Percentiles rank a stretch among this genome's conserved stretches.
Conservation (phyloP, 1,140 invertebrate genomes). For the Helicoverpa zea region DNA sequence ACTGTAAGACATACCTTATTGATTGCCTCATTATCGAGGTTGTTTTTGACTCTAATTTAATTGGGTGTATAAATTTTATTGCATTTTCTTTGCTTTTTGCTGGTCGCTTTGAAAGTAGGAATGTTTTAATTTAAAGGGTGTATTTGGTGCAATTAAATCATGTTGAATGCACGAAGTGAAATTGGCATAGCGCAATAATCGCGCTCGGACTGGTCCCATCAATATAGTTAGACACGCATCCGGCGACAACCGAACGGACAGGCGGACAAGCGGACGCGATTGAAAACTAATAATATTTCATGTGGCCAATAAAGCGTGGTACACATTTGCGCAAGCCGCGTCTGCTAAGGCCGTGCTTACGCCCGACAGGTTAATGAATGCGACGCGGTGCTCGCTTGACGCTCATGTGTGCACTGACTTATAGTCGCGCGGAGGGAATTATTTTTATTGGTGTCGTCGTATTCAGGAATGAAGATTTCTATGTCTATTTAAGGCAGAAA, state of each 20-base stretch:
- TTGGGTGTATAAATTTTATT: constrained; percentile 72
- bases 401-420: constrained; percentile 11
- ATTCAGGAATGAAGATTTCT: constrained; percentile 45
- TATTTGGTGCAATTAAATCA: constrained; percentile 71
- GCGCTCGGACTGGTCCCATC: constrained; percentile 66
- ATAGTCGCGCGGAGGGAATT: constrained; percentile 15
- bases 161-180: constrained; percentile 67
- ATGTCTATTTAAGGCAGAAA: constrained; percentile 37
- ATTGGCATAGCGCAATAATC: constrained; percentile 63
- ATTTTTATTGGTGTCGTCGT: constrained; percentile 42
- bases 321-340: constrained; percentile 62
- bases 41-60: constrained; percentile 72
- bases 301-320: constrained; percentile 56
- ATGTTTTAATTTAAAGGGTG: constrained; percentile 64
- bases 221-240: constrained; percentile 73
- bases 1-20: constrained; percentile 62
- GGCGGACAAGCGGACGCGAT: constrained; percentile 66
- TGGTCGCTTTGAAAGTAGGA: constrained; percentile 59
- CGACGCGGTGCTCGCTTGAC: constrained; percentile 40
- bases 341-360: constrained; percentile 47
- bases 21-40: constrained; percentile 68
- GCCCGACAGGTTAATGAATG: constrained; percentile 53
- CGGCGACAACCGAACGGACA: constrained; percentile 66
- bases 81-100: constrained; percentile 66
- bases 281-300: constrained; percentile 69